Evolutionary conservation across 2,888 invertebrate species (phyloP).

Genomic region (Agapostemon virescens): DNA sequence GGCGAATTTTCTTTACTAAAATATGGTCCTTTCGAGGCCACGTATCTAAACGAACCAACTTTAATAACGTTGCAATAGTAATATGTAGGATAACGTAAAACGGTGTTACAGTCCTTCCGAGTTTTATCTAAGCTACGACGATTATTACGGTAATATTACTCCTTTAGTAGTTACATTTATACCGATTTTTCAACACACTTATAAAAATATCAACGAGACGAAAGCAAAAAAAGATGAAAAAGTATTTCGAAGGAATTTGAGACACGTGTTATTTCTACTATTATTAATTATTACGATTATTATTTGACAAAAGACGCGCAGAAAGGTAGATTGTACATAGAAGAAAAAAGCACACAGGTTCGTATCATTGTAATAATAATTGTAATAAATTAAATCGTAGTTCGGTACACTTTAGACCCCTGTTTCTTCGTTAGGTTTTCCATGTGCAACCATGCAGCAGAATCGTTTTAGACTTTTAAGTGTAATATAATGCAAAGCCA

Average conservation of each 20-base stretch:
- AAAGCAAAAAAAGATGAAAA: constrained; percentile 58
- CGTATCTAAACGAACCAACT: constrained; percentile 58
- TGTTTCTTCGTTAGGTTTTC: constrained; percentile 58
- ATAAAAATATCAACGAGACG: constrained; percentile 66
- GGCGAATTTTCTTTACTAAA: constrained; percentile 52
- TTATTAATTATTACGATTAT: constrained; percentile 63
- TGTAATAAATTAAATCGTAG: constrained; percentile 74
- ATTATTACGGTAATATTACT: constrained; percentile 72
- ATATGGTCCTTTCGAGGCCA: constrained; percentile 43
- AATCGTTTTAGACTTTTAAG: constrained; percentile 50
- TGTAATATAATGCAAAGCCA: constrained; percentile 47
- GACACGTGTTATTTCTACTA: constrained; percentile 62
- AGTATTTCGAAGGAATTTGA: constrained; percentile 60
- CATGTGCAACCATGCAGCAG: constrained; percentile 42
- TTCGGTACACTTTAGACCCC: constrained; percentile 59
- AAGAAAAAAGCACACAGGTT: constrained; percentile 69
- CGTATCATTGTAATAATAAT: constrained; percentile 77
- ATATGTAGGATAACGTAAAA: constrained; percentile 58
- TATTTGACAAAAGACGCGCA: constrained; percentile 63
- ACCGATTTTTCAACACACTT: constrained; percentile 77
- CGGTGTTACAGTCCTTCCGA: constrained; percentile 76
- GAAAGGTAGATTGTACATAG: constrained; percentile 75
- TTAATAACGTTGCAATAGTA: constrained; percentile 67
- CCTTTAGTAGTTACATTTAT: constrained; percentile 76
- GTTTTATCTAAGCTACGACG: constrained; percentile 72